Percentiles rank a stretch among this genome's conserved stretches.
Evolutionary conservation across 2,113 vertebrate species (phyloP).

Genomic region (Laticauda laticaudata): DNA sequence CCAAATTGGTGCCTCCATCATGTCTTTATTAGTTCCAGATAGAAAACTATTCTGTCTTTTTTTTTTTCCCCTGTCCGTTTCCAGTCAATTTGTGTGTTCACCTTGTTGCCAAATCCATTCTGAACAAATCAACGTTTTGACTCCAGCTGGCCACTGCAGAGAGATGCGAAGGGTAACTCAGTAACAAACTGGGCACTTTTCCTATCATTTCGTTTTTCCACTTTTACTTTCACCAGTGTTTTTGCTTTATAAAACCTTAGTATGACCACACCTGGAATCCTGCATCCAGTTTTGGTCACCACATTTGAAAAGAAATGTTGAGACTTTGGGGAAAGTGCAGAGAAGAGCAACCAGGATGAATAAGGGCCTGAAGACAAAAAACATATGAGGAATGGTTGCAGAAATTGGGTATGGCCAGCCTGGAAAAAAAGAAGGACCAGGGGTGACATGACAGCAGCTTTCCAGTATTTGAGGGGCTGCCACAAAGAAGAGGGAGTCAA

Average conservation of each 20-base stretch:
- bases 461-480: background rate
- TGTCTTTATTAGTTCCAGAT: background rate
- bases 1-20: background rate
- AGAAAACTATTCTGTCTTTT: background rate
- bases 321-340: background rate
- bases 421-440: background rate
- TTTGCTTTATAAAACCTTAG: background rate
- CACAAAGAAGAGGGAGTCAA: rapidly evolving
- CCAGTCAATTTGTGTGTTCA: background rate
- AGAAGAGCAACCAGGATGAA: background rate
- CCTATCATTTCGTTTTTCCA: background rate
- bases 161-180: background rate
- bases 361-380: background rate
- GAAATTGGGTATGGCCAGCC: background rate
- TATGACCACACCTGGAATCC: background rate
- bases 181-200: background rate
- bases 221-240: background rate
- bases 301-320: background rate
- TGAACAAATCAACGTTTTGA: background rate
- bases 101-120: background rate
- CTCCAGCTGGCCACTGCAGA: background rate
- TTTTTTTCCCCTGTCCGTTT: background rate
- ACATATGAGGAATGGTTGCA: background rate
- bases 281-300: background rate
- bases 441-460: rapidly evolving